Evolutionary conservation across 1,140 invertebrate species (phyloP).

Genomic region (Bombus terrestris): DNA sequence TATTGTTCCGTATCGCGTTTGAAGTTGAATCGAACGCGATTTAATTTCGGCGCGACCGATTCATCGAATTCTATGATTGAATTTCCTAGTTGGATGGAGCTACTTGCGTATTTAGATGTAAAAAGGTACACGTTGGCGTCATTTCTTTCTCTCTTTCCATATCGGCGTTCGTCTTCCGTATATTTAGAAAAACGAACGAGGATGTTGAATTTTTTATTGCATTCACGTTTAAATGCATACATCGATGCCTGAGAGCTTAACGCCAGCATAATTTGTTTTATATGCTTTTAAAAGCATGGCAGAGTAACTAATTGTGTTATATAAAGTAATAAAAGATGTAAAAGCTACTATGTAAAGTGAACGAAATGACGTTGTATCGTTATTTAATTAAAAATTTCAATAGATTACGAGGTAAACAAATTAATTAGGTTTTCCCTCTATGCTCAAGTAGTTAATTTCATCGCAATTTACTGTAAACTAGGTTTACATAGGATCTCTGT

Average conservation of each 20-base stretch:
- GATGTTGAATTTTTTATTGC: background rate
- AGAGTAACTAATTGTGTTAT: background rate
- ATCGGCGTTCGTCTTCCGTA: background rate
- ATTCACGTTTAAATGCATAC: background rate
- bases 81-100: background rate
- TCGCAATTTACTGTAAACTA: slow-evolving; percentile 19
- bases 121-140: background rate
- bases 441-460: slow-evolving; percentile 1
- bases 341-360: too few species aligned
- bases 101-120: slow-evolving; percentile 12
- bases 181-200: background rate
- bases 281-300: background rate
- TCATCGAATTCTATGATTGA: slow-evolving; percentile 4
- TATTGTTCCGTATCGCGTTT: slow-evolving; percentile 20
- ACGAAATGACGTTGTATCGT: background rate
- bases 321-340: background rate
- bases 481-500: slow-evolving; percentile 9
- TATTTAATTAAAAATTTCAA: slow-evolving; percentile 3
- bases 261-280: background rate
- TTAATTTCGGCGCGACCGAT: slow-evolving; percentile 10
- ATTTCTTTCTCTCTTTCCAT: too few species aligned
- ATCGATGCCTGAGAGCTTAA: background rate
- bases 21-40: slow-evolving; percentile 28
- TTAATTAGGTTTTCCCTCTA: background rate
- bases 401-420: slow-evolving; percentile 3